Evolutionary conservation across 2,797 vertebrate species (phyloP).

Genomic region (Ispidina picta): DNA sequence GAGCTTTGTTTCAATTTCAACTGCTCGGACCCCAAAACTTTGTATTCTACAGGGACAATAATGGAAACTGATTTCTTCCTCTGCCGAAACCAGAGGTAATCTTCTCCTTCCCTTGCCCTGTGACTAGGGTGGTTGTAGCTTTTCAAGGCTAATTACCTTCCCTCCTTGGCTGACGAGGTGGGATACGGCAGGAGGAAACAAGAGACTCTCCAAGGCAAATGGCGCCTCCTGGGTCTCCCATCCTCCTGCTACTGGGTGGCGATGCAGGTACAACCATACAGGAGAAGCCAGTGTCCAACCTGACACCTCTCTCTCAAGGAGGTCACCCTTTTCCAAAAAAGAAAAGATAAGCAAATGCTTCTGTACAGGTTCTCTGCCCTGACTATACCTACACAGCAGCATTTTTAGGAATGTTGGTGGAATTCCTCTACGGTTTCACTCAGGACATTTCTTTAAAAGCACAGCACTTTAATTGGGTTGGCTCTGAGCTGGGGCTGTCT

Average conservation of each 20-base stretch:
- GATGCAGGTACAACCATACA: not conserved
- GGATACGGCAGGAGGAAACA: not conserved
- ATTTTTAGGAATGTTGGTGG: not conserved
- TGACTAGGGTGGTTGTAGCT: not conserved
- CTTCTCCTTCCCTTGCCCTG: not conserved
- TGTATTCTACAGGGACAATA: not conserved
- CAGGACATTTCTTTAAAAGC: not conserved
- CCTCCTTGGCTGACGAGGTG: not conserved
- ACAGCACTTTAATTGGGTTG: not conserved
- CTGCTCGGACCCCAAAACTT: not conserved
- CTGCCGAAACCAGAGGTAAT: not conserved
- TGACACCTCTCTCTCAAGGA: not conserved
- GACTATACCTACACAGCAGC: not conserved
- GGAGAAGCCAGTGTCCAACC: not conserved
- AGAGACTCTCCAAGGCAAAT: not conserved
- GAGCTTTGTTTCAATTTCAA: not conserved
- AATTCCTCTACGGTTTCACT: not conserved
- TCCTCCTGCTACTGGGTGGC: not conserved
- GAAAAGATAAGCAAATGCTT: not conserved
- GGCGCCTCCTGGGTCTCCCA: not conserved
- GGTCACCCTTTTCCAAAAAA: not conserved
- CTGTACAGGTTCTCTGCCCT: not conserved
- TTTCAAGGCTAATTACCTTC: not conserved
- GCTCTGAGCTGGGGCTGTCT: not conserved
- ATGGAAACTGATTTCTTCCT: not conserved